Evolutionary conservation across 2,113 vertebrate species (phyloP).

Genomic region (Uria aalge): DNA sequence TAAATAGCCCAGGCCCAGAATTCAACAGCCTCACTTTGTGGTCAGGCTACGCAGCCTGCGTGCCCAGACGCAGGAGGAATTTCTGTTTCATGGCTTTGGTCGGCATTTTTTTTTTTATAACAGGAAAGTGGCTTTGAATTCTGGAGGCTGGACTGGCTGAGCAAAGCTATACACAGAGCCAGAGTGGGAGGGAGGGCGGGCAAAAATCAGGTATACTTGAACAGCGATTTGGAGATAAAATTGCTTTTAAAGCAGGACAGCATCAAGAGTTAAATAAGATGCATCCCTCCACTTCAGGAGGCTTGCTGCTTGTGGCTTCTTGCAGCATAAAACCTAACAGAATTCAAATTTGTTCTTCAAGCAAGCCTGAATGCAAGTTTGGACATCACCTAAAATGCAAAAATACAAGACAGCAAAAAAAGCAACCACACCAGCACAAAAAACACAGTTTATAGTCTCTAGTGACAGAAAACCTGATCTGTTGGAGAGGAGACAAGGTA

Average conservation of each 20-base stretch:
- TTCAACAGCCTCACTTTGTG: neutral
- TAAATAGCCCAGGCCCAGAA: constrained; percentile 16
- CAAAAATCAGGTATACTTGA: neutral
- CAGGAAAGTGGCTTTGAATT: neutral
- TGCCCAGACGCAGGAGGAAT: neutral
- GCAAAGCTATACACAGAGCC: neutral
- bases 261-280: neutral
- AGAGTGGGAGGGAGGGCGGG: neutral
- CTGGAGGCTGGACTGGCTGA: neutral
- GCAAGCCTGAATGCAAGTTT: no score
- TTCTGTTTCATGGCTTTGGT: neutral
- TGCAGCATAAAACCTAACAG: no score
- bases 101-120: neutral
- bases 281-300: neutral
- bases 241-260: neutral
- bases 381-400: no score
- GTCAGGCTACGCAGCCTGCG: neutral
- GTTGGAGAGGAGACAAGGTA: no score
- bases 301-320: neutral
- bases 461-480: no score
- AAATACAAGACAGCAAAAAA: no score
- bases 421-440: no score
- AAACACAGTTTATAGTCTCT: no score
- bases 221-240: neutral
- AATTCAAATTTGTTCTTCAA: no score